Evolutionary conservation across 1,140 invertebrate species (phyloP), one percentile per base, ranked within the genome.

Genomic region (Trigoniulus corallinus): DNA sequence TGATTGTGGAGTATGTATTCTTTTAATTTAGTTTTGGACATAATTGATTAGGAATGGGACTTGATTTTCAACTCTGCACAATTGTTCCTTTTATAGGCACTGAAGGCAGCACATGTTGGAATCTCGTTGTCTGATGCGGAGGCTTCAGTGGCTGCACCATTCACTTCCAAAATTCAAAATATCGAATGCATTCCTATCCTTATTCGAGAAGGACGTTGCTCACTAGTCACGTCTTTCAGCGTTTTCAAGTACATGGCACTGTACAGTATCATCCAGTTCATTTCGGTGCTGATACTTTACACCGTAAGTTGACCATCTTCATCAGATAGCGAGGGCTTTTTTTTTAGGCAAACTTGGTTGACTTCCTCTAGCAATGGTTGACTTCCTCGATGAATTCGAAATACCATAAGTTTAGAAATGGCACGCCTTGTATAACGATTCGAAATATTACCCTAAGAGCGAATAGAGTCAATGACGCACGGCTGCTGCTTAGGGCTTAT

Each of bases 211-310:
- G 88, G 91, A 15, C 74, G 92, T 21, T 85, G 84, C 47, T 86
- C 93, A 0, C 69, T 97, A 34, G 88, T 92, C 27, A 96, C 92
- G 0, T 91, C 88, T 0, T 95, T 95, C 70, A 86, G 88, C 13
- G 84, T 93, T 49, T 94, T 97, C 69, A 96, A 96, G 64, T 96
- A 93, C 67, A 97, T 96, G 91, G 89, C 91, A 24, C 79, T 83
- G 41, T 97, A 97, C 66, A 60, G 58, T 21, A 70, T 96, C 2
- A 93, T 86, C 29, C 91, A 97, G 68, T 97, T 96, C 65, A 76
- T 88, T 50, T 88, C 88, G 13, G 85, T 95, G 22, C 79, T 95
- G 60, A 80, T 95, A 40, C 72, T 96, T 0, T 96, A 97, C 64
- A 72, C 67, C 54, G 70, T 77, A 57, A 65, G 62, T 65, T 13